Base-by-base conservation (phyloP, 2,113 vertebrate species). In the Hippocampus mohnikei region DNA sequence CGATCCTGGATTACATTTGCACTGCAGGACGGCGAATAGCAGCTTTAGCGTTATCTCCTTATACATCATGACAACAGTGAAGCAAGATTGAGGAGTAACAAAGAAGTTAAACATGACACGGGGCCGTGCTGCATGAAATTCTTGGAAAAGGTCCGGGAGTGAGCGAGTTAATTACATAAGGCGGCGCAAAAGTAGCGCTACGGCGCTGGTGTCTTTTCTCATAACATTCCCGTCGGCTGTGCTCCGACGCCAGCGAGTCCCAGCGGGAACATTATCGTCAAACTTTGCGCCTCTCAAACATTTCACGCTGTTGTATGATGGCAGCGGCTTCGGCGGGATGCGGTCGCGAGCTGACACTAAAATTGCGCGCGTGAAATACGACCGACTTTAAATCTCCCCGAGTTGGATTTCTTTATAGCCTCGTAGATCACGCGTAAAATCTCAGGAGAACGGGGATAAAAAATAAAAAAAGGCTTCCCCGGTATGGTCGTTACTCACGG, bases 261-360 rank as follows among this genome's bases (percentile, higher is more conserved):
- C 89, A 78, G 8, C 29, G 81, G 90, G 78, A 77, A 81, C 87
- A 88, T 91, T 79, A 80, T 91, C 87, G 83, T 79, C 88, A 89
- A 91, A 89, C 58, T 55, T 78, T 81, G 88, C 87, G 84, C 84
- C 84, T 90, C 85, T 81, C 83, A 86, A 77, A 73, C 74, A 81
- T 82, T 83, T 82, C 89, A 87, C 41, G 88, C 89, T 83, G 81
- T 75, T 79, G 81, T 80, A 72, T 82, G 87, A 87, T 85, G 80
- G 84, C 87, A 80, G 72, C 82, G 89, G 79, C 78, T 79, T 70
- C 40, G 20, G n/a, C 84, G 83, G 86, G 86, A 88, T 87, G 90
- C 89, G 86, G 84, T 89, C 88, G 83, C 33, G 5, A 59, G 78
- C 74, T 87, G 85, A 88, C 85, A 86, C 85, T 88, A 88, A 88